Percentiles rank a stretch among this genome's conserved stretches.
phyloP scores from a whole-genome alignment of 2,888 invertebrate genomes.

The Panzeria rudis region DNA sequence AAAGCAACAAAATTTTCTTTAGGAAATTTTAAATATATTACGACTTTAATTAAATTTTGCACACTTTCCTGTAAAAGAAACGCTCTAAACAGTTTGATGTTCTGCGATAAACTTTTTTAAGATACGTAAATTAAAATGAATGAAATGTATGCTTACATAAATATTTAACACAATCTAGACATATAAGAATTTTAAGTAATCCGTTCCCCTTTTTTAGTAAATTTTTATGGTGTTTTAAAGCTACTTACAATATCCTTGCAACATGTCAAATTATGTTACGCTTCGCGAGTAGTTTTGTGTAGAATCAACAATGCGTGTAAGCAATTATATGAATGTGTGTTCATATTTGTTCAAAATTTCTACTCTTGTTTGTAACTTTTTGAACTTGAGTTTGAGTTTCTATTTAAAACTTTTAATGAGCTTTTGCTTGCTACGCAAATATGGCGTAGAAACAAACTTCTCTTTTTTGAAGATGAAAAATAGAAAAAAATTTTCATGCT shows the following conservation, averaged over 20 bases:
- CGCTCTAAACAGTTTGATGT: no score
- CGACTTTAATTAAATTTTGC: no score
- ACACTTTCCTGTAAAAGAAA: no score
- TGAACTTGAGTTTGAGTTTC: conserved; percentile 56
- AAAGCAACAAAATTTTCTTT: no score
- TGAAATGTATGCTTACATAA: background rate
- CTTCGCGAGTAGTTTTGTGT: conserved; percentile 3
- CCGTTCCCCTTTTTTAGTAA: background rate
- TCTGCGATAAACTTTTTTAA: no score
- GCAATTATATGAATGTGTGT: background rate
- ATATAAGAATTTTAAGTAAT: background rate
- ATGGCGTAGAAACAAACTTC: conserved; percentile 5
- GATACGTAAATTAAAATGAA: background rate
- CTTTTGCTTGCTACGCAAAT: conserved; percentile 38
- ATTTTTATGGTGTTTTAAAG: background rate
- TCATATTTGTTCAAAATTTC: conserved; percentile 29
- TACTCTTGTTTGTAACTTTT: conserved; percentile 37
- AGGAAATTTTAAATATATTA: no score
- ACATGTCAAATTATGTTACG: conserved; percentile 29
- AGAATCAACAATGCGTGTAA: conserved; percentile 26
- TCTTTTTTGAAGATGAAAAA: background rate
- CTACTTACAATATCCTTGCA: conserved; percentile 10
- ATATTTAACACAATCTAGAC: background rate
- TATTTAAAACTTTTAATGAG: conserved; percentile 64
- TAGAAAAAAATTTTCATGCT: conserved; percentile 3